Evolutionary conservation across 1,140 invertebrate genomes (phyloP).

Genomic region (Ectropis grisescens): DNA sequence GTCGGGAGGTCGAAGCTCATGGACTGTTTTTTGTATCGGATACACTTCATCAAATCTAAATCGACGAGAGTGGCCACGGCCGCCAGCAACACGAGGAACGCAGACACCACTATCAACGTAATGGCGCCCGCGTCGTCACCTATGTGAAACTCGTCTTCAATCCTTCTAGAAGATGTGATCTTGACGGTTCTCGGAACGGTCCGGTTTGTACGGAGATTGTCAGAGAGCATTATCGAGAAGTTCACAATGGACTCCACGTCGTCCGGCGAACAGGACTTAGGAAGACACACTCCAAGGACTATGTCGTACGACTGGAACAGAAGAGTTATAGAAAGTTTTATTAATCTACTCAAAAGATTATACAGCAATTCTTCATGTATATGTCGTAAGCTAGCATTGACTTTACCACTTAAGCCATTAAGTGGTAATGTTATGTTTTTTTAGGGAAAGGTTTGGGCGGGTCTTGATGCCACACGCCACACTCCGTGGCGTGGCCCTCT

Average conservation of each 20-base stretch:
- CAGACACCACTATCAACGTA: conserved; percentile 26
- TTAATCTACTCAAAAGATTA: background rate
- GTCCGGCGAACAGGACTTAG: conserved; percentile 32
- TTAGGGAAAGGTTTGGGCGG: no score
- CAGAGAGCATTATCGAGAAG: conserved; percentile 56
- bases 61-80: conserved; percentile 39
- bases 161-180: conserved; percentile 27
- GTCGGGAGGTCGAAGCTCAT: conserved; percentile 42
- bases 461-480: no score
- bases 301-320: conserved; percentile 40
- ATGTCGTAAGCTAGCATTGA: no score
- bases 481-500: no score
- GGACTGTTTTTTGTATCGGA: conserved; percentile 18
- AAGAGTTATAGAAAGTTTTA: conserved; percentile 1
- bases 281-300: conserved; percentile 42
- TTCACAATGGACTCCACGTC: conserved; percentile 44
- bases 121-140: conserved; percentile 33
- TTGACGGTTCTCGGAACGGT: conserved; percentile 30
- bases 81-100: conserved; percentile 24
- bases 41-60: conserved; percentile 31
- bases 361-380: no score
- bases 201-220: conserved; percentile 45
- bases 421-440: no score
- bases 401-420: no score
- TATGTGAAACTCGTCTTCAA: conserved; percentile 30